Evolutionary conservation across 2,797 vertebrate species (phyloP).

Genomic region (Epinephelus malabaricus): DNA sequence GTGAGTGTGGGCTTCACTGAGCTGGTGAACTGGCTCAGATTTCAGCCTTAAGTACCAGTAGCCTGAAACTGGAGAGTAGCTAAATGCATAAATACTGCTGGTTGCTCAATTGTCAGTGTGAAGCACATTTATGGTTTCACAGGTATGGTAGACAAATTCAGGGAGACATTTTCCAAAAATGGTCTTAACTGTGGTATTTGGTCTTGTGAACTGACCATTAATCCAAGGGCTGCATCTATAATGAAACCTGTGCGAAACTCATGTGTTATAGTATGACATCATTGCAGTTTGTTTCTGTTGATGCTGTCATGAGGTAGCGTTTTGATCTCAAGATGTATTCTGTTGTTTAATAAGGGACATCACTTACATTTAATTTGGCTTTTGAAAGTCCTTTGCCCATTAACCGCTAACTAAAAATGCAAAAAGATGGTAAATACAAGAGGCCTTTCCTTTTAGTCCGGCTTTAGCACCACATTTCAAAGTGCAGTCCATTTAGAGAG

Average conservation of each 20-base stretch:
- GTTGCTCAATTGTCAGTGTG: conserved; percentile 34
- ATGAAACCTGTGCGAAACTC: background rate
- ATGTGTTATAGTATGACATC: background rate
- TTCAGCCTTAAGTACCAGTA: conserved; percentile 67
- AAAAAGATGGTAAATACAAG: too few species aligned
- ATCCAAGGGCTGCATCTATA: background rate
- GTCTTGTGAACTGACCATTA: background rate
- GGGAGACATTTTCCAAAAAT: background rate
- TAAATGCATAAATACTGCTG: conserved; percentile 48
- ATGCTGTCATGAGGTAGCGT: background rate
- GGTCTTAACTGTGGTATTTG: background rate
- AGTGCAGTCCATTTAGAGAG: too few species aligned
- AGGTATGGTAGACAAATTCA: conserved; percentile 32
- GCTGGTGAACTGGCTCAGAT: conserved; percentile 67
- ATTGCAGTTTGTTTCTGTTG: background rate
- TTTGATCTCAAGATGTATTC: background rate
- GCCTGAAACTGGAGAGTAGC: conserved; percentile 69
- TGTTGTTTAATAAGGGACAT: background rate
- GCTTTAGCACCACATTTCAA: too few species aligned
- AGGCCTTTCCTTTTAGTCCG: too few species aligned
- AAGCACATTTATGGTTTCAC: conserved; percentile 24
- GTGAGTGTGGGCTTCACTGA: conserved; percentile 50
- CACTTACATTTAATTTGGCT: too few species aligned
- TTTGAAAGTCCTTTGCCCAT: too few species aligned
- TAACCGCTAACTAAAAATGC: too few species aligned